Evolutionary conservation across 2,888 invertebrate species (phyloP), one percentile per base, ranked within the genome.

Genomic region (Caenorhabditis doughertyi): DNA sequence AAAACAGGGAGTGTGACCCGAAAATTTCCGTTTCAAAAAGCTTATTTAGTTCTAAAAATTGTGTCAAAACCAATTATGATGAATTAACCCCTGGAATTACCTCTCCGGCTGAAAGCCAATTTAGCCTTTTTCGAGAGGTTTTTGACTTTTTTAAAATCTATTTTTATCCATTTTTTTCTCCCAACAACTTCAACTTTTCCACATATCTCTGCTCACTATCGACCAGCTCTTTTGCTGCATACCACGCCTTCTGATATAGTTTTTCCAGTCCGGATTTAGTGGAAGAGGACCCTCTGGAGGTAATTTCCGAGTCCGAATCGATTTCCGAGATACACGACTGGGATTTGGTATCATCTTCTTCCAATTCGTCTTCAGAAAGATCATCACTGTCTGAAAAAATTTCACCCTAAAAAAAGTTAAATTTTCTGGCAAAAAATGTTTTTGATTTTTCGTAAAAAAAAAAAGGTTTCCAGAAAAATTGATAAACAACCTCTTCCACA

Each of bases 141-240:
- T n/a, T n/a, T n/a, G n/a, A n/a, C n/a, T n/a, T n/a, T n/a, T n/a
- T n/a, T n/a, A n/a, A n/a, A n/a, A n/a, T n/a, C n/a, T n/a, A n/a
- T n/a, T n/a, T n/a, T n/a, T n/a, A n/a, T n/a, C n/a, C n/a, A 62
- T 85, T 56, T 77, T 94, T 94, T 93, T 94, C 94, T 87, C 94
- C 94, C 53, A 95, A 93, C 21, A 95, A 92, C n/a, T n/a, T n/a
- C n/a, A n/a, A n/a, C n/a, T n/a, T n/a, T n/a, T n/a, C n/a, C n/a
- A n/a, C n/a, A n/a, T 94, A 95, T 77, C 94, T 93, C 79, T 93
- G 92, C 89, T 95, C 95, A 0, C 94, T 94, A 11, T 93, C 93
- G 11, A 94, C 92, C 32, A 94, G 92, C 89, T 95, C 94, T 71
- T 93, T 93, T 7, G 94, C 94, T n/a, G 94, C 93, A 84, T 92